These are phyloP conservation scores for Pristis pectinata DNA, from an alignment of 2,797 vertebrate genomes.

Conservation along the genomic window DNA sequence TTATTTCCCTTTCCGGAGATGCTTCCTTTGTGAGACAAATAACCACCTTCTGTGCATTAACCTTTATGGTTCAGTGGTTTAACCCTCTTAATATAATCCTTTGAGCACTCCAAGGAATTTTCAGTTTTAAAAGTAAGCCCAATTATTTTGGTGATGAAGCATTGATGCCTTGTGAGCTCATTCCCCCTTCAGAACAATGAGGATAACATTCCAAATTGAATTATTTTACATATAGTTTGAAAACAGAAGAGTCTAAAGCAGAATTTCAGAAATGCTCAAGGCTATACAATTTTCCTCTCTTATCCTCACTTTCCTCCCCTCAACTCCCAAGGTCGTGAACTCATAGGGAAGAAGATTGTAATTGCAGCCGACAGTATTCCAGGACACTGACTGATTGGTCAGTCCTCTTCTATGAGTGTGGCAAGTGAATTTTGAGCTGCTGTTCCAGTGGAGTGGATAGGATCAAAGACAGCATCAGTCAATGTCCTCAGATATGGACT, in stretches of 20 bases:
- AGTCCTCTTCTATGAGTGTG: background rate
- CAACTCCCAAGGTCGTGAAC: background rate
- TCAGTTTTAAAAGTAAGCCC: slow-evolving; percentile 4
- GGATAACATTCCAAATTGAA: background rate
- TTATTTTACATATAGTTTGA: background rate
- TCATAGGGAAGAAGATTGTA: background rate
- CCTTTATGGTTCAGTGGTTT: background rate
- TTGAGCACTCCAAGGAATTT: background rate
- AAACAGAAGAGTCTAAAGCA: background rate
- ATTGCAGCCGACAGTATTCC: background rate
- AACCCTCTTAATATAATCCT: slow-evolving; percentile 25
- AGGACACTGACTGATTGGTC: background rate
- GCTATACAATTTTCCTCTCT: background rate
- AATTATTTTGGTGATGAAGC: background rate
- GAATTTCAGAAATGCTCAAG: background rate
- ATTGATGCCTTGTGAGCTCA: background rate
- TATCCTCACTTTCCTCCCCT: background rate
- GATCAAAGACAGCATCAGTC: background rate
- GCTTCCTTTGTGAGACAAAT: background rate
- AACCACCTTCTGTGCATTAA: background rate
- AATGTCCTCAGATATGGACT: background rate
- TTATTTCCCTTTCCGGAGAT: background rate
- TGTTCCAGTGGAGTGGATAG: background rate
- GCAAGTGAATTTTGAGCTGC: background rate
- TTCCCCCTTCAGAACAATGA: background rate